Evolutionary conservation across 2,888 invertebrate species (phyloP).

Genomic region (Horisme vitalbata): DNA sequence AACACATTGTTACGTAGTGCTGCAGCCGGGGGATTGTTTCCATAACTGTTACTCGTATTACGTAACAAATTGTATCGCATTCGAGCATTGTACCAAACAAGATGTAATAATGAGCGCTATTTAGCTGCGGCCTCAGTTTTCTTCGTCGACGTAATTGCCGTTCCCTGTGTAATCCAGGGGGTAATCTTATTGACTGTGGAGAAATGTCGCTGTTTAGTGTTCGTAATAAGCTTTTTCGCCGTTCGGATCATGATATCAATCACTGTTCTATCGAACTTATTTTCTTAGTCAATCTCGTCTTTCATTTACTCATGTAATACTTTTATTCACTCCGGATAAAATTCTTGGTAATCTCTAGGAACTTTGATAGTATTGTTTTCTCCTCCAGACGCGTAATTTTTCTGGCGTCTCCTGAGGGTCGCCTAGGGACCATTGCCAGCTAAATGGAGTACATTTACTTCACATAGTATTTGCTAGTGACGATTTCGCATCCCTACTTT

Average conservation of each 20-base stretch:
- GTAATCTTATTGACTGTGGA: conserved; percentile 53
- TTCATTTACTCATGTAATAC: conserved; percentile 13
- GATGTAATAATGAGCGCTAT: conserved; percentile 50
- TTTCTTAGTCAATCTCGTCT: conserved; percentile 15
- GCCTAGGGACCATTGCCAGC: conserved; percentile 32
- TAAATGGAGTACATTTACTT: conserved; percentile 40
- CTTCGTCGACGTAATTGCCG: conserved; percentile 43
- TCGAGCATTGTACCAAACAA: conserved; percentile 41
- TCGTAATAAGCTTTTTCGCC: conserved; percentile 42
- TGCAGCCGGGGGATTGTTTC: conserved; percentile 62
- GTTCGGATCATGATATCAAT: conserved; percentile 35
- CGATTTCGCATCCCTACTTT: conserved; percentile 39
- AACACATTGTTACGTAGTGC: conserved; percentile 51
- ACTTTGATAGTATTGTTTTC: conserved; percentile 31
- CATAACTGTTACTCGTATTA: conserved; percentile 59
- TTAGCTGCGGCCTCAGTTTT: conserved; percentile 50
- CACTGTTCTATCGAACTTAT: conserved; percentile 24
- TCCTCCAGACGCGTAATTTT: conserved; percentile 36
- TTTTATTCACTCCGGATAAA: conserved; percentile 13
- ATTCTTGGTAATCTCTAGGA: conserved; percentile 11
- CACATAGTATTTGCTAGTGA: conserved; percentile 34
- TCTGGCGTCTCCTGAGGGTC: conserved; percentile 35
- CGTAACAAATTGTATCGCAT: conserved; percentile 54
- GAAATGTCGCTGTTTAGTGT: conserved; percentile 49
- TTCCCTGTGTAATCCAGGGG: conserved; percentile 50